Percentiles rank a stretch among this genome's conserved stretches.
phyloP scores from a whole-genome alignment of 2,888 invertebrate species.

The Epirrhoe tristata region DNA sequence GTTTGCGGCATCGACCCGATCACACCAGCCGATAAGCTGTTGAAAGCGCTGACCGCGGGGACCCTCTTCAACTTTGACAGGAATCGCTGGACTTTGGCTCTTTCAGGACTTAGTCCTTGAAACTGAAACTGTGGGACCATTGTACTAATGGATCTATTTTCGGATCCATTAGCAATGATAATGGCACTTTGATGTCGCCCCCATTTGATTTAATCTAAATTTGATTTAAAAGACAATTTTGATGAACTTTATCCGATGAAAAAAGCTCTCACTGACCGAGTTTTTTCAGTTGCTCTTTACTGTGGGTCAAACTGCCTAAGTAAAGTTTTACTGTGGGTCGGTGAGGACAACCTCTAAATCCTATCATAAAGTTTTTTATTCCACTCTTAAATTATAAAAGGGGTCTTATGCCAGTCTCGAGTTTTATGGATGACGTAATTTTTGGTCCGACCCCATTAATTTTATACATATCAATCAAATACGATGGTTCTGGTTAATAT shows the following conservation, averaged over 20 bases:
- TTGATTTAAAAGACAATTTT: slow-evolving; percentile 1
- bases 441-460: slow-evolving; percentile 6
- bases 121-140: slow-evolving; percentile 21
- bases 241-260: background rate
- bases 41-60: slow-evolving; percentile 59
- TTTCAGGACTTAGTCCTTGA: slow-evolving; percentile 11
- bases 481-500: slow-evolving; percentile 24
- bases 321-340: slow-evolving; percentile 10
- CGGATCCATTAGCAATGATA: slow-evolving; percentile 15
- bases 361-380: slow-evolving; percentile 14
- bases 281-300: slow-evolving; percentile 3
- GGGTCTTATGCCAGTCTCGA: slow-evolving; percentile 8
- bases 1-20: slow-evolving; percentile 54
- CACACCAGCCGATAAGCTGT: slow-evolving; percentile 60
- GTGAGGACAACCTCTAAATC: slow-evolving; percentile 4
- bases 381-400: slow-evolving; percentile 17
- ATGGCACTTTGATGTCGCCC: slow-evolving; percentile 6
- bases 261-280: slow-evolving; percentile 1
- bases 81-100: slow-evolving; percentile 49
- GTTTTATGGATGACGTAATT: background rate
- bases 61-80: slow-evolving; percentile 74
- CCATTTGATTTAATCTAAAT: slow-evolving; percentile 4
- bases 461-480: slow-evolving; percentile 14
- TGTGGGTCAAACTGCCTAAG: slow-evolving; percentile 2
- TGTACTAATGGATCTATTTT: slow-evolving; percentile 19